A percentile compares a stretch with the other conserved stretches of the same genome.
phyloP scores from a whole-genome alignment of 2,888 invertebrate genomes.

The Pterobdella sp. region DNA sequence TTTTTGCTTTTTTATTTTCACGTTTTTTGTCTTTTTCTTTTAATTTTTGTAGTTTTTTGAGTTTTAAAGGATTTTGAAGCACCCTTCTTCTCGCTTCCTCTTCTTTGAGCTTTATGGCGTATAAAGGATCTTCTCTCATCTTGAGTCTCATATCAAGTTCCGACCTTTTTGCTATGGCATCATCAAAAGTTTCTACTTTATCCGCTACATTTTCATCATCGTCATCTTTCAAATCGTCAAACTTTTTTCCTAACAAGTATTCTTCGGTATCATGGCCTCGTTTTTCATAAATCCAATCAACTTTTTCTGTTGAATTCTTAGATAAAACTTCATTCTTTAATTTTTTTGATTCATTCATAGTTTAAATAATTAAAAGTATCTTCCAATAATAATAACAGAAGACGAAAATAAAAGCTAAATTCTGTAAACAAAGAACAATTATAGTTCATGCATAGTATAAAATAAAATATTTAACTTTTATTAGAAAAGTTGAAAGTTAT shows the following conservation, averaged over 20 bases:
- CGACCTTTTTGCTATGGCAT: slow-evolving; percentile 45
- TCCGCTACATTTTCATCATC: slow-evolving; percentile 18
- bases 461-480: not conserved
- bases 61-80: slow-evolving; percentile 80
- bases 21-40: not conserved
- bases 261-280: slow-evolving; percentile 68
- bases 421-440: not conserved
- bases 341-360: not conserved
- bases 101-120: slow-evolving; percentile 73
- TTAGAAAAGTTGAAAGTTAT: not conserved
- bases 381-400: not conserved
- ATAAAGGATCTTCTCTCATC: slow-evolving; percentile 83
- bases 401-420: not conserved
- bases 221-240: slow-evolving; percentile 33
- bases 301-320: slow-evolving; percentile 25
- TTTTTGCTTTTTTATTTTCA: not conserved
- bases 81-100: slow-evolving; percentile 75
- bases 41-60: slow-evolving; percentile 74
- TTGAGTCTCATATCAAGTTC: slow-evolving; percentile 75
- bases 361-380: not conserved
- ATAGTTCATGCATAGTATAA: not conserved
- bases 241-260: slow-evolving; percentile 69
- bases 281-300: slow-evolving; percentile 55
- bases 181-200: slow-evolving; percentile 45
- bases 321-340: not conserved